phyloP scores from a whole-genome alignment of 2,797 vertebrate genomes.

The Hippoglossus hippoglossus region DNA sequence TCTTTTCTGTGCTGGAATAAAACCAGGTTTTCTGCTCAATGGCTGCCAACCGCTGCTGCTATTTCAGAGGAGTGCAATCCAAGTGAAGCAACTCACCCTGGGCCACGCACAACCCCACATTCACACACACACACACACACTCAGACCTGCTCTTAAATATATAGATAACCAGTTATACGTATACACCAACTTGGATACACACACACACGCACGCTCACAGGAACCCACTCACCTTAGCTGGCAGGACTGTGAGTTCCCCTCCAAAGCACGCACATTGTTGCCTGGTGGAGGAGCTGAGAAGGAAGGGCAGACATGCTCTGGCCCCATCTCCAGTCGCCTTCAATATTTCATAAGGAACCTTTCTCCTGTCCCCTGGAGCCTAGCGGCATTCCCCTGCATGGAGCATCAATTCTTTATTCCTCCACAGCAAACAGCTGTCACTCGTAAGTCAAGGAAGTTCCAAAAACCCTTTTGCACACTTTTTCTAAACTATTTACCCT shows the following conservation, averaged over 20 bases:
- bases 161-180: slow-evolving; percentile 26
- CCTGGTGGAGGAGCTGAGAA: slow-evolving; percentile 57
- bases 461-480: slow-evolving; percentile 61
- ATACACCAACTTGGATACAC: slow-evolving; percentile 25
- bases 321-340: slow-evolving; percentile 71
- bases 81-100: slow-evolving; percentile 27
- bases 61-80: slow-evolving; percentile 31
- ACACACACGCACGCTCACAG: slow-evolving; percentile 35
- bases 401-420: slow-evolving; percentile 82
- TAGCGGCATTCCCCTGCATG: slow-evolving; percentile 62
- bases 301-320: slow-evolving; percentile 64
- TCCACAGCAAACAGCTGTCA: slow-evolving; percentile 74
- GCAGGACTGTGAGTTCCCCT: slow-evolving; percentile 53
- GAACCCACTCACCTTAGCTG: slow-evolving; percentile 62
- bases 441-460: slow-evolving; percentile 63
- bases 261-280: slow-evolving; percentile 64
- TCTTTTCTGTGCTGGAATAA: slow-evolving; percentile 17
- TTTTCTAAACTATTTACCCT: slow-evolving; percentile 64
- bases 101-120: slow-evolving; percentile 4
- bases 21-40: slow-evolving; percentile 20
- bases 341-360: slow-evolving; percentile 83
- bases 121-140: slow-evolving; percentile 16
- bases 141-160: slow-evolving; percentile 25
- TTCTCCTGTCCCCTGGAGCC: slow-evolving; percentile 73
- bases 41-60: slow-evolving; percentile 25